Conservation (phyloP, 2,888 invertebrate genomes). For the Patella depressa region DNA sequence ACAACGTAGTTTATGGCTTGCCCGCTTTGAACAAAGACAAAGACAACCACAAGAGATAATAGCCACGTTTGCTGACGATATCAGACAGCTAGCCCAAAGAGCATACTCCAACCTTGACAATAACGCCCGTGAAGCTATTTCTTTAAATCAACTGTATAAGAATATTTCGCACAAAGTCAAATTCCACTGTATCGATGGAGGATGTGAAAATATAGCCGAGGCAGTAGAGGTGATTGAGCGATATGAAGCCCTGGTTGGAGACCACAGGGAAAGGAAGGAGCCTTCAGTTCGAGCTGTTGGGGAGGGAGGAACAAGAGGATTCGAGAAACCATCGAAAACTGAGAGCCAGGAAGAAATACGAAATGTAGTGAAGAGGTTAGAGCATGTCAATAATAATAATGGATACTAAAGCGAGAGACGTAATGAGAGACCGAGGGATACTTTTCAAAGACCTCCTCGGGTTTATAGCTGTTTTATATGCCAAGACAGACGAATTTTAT, state of each 20-base stretch:
- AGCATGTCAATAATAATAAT: neutral
- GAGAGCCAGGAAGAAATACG: too few species aligned
- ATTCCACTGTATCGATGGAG: slow-evolving; percentile 13
- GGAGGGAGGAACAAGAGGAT: neutral
- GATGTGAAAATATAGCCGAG: slow-evolving; percentile 9
- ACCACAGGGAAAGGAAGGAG: neutral
- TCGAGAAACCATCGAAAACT: too few species aligned
- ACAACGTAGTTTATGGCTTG: slow-evolving; percentile 6
- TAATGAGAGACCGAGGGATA: neutral
- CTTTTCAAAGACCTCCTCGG: neutral
- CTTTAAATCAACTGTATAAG: slow-evolving; percentile 15
- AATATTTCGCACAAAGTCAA: slow-evolving; percentile 10
- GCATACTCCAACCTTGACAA: neutral
- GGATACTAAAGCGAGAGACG: neutral
- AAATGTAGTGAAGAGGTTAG: too few species aligned
- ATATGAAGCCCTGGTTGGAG: slow-evolving; percentile 15
- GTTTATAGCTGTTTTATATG: slow-evolving; percentile 9
- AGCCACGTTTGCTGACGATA: neutral
- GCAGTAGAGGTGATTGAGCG: slow-evolving; percentile 12
- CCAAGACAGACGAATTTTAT: slow-evolving; percentile 7
- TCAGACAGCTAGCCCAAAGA: neutral
- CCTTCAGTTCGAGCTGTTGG: neutral
- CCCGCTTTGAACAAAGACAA: slow-evolving; percentile 14
- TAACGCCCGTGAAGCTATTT: neutral
- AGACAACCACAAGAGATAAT: neutral